Evolutionary conservation across 2,113 vertebrate genomes (phyloP), one percentile per base, ranked within the genome.

Genomic region (Nannobrachium achirus): DNA sequence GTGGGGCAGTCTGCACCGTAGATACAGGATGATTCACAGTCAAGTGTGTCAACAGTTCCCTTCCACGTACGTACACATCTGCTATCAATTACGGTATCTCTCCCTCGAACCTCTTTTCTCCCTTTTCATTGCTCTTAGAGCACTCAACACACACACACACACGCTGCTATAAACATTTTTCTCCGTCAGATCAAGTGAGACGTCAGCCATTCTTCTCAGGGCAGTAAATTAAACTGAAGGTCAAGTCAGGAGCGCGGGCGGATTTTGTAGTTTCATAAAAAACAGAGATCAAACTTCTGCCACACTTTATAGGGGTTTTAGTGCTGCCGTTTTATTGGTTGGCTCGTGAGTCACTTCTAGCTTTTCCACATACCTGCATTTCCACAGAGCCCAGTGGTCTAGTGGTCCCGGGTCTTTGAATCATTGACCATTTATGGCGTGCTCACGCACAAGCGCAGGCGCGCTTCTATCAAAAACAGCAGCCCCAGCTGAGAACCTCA

Each of bases 341-440:
- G 3, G 45, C 73, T 64, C 4, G 10, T 69, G 74, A 85, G 71
- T 59, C 71, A 56, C 44, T 16, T 56, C 51, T 49, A 49, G 44
- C 3, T n/a, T 53, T 56, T 38, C 39, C 44, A 50, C 70, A 84
- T 84, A 82, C 68, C 71, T 75, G 16, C 82, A 85, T 88, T 83
- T 80, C 76, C 75, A 76, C 66, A 86, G 62, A 75, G 73, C 79
- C 83, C 76, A 83, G 78, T 61, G 48, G 58, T 61, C 73, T 15
- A 15, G 25, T 33, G 25, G 6, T 33, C 25, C 25, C 10, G 10
- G 53, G 70, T 58, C 58, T 72, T 82, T 82, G 82, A 91, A 75
- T 90, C 76, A 74, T 82, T 89, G 84, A 89, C 89, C 85, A 81
- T 92, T 86, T 91, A 91, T 86, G 87, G 86, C 55, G 5, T 65